Evolutionary conservation across 2,113 vertebrate genomes (phyloP).

Genomic region (Tragelaphus strepsiceros): DNA sequence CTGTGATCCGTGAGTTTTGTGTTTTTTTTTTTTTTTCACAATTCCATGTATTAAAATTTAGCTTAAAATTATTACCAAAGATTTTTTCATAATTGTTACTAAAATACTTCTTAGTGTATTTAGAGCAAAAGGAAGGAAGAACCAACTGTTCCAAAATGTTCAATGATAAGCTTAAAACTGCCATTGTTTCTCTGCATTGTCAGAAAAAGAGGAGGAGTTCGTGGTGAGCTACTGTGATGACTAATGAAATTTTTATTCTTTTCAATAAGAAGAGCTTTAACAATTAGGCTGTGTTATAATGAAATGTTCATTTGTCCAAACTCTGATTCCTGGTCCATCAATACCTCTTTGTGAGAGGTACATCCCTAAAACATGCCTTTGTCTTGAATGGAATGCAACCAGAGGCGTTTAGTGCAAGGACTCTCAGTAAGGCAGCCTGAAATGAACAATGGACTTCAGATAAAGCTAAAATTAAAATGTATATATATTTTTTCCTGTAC

Average conservation of each 20-base stretch:
- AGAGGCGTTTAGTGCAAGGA: conserved; percentile 80
- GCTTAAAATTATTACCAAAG: neutral
- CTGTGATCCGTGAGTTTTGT: neutral
- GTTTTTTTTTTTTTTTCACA: neutral
- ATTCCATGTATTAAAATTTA: neutral
- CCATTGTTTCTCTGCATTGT: conserved; percentile 41
- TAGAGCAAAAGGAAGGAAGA: neutral
- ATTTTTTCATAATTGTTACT: neutral
- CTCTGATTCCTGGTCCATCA: conserved; percentile 81
- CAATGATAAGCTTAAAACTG: neutral
- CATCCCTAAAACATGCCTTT: conserved; percentile 81
- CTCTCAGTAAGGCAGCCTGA: conserved; percentile 68
- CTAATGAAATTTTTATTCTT: conserved; percentile 80
- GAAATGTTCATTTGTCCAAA: conserved; percentile 82
- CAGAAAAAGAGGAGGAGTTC: conserved; percentile 57
- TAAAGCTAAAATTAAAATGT: conserved; percentile 71
- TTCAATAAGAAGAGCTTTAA: conserved; percentile 75
- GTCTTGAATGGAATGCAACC: conserved; percentile 79
- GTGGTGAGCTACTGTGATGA: conserved; percentile 72
- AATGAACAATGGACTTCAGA: conserved; percentile 78
- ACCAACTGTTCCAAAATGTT: neutral
- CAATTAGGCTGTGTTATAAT: conserved; percentile 82
- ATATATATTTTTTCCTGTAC: conserved; percentile 63
- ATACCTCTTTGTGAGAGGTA: conserved; percentile 84
- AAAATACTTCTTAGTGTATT: neutral